A percentile compares a stretch with the other conserved stretches of the same genome.
Conservation (phyloP, 2,888 invertebrate genomes). For the Hirudinaria manillensis region DNA sequence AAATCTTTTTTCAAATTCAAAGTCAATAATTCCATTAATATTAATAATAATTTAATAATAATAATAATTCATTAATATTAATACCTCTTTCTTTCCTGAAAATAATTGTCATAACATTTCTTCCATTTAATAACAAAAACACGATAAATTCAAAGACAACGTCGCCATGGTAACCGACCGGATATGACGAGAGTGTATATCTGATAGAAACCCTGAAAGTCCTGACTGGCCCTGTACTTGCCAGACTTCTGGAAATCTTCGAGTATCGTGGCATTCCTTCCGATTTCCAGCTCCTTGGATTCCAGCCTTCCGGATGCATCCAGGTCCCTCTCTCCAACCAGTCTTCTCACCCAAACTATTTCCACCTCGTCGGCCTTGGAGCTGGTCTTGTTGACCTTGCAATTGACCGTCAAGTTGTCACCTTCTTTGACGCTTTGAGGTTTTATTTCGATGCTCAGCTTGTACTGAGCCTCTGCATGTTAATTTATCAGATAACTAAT, state of each 20-base stretch:
- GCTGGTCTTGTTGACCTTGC: slow-evolving; percentile 1
- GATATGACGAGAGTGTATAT: no score
- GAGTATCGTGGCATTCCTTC: slow-evolving; percentile 5
- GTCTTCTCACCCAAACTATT: neutral
- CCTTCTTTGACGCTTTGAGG: neutral
- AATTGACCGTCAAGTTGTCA: neutral
- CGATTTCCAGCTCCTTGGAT: slow-evolving; percentile 17
- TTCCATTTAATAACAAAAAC: no score
- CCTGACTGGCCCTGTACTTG: slow-evolving; percentile 5
- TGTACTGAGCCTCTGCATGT: neutral
- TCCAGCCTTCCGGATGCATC: neutral
- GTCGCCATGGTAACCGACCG: no score
- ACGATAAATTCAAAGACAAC: no score
- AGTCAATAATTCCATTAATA: no score
- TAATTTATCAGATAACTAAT: neutral
- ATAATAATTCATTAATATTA: no score
- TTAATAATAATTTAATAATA: no score
- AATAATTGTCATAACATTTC: no score
- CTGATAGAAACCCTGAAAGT: no score
- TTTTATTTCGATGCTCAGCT: neutral
- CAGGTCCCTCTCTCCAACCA: slow-evolving; percentile 1
- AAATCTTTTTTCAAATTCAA: slow-evolving; percentile 10
- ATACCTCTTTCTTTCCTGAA: no score
- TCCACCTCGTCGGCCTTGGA: neutral
- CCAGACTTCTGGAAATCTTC: slow-evolving; percentile 8